Base-by-base conservation (phyloP, 2,888 invertebrate species). In the Leucoptera coffeella region DNA sequence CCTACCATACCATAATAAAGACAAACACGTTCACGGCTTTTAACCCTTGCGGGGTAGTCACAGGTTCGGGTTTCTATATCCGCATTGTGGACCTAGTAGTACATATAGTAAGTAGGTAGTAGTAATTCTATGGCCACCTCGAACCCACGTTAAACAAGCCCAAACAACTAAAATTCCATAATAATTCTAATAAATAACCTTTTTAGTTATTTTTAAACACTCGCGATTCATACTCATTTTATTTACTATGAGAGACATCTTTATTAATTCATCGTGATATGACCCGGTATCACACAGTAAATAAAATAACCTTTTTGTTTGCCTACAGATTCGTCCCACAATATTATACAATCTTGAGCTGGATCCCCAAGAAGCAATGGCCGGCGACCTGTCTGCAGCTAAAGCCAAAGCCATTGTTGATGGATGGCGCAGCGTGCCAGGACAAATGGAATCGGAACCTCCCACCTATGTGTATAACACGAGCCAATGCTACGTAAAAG, bases 401-500 rank as follows among this genome's bases (percentile, higher is more conserved):
- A 69, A 59, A 21, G 32, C 36, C 30, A 26, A 31, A 2, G 4
- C 27, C 3, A 47, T 75, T 7, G 23, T 40, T 8, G 36, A 43
- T 1, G 50, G 43, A 9, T 48, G 48, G 26, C 26, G 29, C 0
- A 47, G 46, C 2, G 38, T 30, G 8, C 48, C 53, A 9, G 45
- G 45, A 5, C 37, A 38, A 0, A 40, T 40, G 0, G 65, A 67
- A 5, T 40, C 35, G 27, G 62, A 64, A 19, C 51, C 58, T 0
- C 34, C 36, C 0, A 53, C 55, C 11, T 23, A 35, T 2, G 55
- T 50, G 3, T 72, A 73, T 31, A 49, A 50, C 14, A 57, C 65
- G 1, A 71, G 75, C 64, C 77, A 78, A 36, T 52, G 59, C 35
- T 75, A 73, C 35, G 40, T 77, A 4, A 55, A 58, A 8, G 35